Percentiles rank a stretch among this genome's conserved stretches.
Evolutionary conservation across 2,113 vertebrate species (phyloP).

Genomic region (Cardinalis cardinalis): DNA sequence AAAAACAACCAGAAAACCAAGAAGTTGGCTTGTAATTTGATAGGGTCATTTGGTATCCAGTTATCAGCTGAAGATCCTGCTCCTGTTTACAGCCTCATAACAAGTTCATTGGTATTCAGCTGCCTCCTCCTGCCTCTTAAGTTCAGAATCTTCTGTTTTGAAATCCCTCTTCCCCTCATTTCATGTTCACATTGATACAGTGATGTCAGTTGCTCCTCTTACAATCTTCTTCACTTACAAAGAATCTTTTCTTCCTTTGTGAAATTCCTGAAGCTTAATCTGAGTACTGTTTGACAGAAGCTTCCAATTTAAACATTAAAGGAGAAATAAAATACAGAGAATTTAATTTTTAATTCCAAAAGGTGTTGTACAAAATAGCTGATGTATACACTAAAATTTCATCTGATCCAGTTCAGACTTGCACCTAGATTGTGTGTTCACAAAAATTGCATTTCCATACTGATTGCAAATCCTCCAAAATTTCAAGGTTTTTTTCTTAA

Average conservation of each 20-base stretch:
- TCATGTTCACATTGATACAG: background rate
- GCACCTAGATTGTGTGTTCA: background rate
- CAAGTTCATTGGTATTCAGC: background rate
- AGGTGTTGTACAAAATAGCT: background rate
- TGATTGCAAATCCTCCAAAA: background rate
- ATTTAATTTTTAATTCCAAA: background rate
- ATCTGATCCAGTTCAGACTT: background rate
- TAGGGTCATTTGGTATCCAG: background rate
- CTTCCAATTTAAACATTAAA: background rate
- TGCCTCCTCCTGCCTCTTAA: background rate
- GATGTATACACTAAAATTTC: background rate
- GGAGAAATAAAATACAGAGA: background rate
- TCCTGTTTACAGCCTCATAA: background rate
- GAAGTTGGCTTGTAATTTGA: background rate
- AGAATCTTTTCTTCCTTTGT: background rate
- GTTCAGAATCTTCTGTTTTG: background rate
- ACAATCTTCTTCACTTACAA: background rate
- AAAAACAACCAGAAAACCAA: accelerated
- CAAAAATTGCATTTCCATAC: background rate
- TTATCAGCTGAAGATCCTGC: background rate
- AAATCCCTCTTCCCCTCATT: background rate
- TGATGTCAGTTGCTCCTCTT: background rate
- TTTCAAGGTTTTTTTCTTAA: accelerated
- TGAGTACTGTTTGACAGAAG: background rate
- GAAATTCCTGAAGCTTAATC: background rate